phyloP scores from a whole-genome alignment of 1,140 invertebrate species.

The Dendrolimus punctatus region DNA sequence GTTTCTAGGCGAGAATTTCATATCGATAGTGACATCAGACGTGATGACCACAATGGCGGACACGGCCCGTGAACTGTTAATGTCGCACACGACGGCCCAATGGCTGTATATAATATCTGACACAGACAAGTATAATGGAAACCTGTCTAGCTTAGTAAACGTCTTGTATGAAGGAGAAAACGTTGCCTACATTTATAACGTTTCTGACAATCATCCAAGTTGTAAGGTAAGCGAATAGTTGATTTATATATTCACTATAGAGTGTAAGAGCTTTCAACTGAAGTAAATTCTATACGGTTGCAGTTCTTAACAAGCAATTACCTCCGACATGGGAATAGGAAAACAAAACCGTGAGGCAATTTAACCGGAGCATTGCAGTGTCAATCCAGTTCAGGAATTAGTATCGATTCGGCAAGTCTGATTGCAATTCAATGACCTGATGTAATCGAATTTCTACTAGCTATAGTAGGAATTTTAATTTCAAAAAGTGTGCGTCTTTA shows the following conservation, averaged over 20 bases:
- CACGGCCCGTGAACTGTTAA: slow-evolving; percentile 75
- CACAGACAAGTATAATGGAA: slow-evolving; percentile 55
- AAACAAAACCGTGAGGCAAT: slow-evolving; percentile 2
- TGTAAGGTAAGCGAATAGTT: slow-evolving; percentile 68
- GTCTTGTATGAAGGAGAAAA: slow-evolving; percentile 85
- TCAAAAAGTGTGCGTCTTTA: too few relatives aligned
- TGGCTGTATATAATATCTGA: slow-evolving; percentile 87
- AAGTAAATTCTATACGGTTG: not conserved
- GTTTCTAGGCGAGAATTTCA: slow-evolving; percentile 65
- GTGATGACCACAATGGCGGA: slow-evolving; percentile 76
- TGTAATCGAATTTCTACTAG: too few relatives aligned
- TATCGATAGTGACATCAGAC: slow-evolving; percentile 64
- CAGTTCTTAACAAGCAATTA: not conserved
- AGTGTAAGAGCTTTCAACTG: not conserved
- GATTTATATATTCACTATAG: not conserved
- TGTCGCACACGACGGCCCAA: slow-evolving; percentile 81
- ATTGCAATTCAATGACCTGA: not conserved
- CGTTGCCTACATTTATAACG: slow-evolving; percentile 85
- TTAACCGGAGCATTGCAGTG: not conserved
- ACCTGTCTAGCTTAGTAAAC: slow-evolving; percentile 71
- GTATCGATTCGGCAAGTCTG: slow-evolving; percentile 3
- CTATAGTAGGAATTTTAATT: too few relatives aligned
- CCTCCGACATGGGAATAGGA: not conserved
- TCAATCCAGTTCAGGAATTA: slow-evolving; percentile 1
- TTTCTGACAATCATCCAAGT: slow-evolving; percentile 64